A percentile compares a stretch with the other conserved stretches of the same genome.
Evolutionary conservation across 2,797 vertebrate genomes (phyloP).

Genomic region (Manis pentadactyla): DNA sequence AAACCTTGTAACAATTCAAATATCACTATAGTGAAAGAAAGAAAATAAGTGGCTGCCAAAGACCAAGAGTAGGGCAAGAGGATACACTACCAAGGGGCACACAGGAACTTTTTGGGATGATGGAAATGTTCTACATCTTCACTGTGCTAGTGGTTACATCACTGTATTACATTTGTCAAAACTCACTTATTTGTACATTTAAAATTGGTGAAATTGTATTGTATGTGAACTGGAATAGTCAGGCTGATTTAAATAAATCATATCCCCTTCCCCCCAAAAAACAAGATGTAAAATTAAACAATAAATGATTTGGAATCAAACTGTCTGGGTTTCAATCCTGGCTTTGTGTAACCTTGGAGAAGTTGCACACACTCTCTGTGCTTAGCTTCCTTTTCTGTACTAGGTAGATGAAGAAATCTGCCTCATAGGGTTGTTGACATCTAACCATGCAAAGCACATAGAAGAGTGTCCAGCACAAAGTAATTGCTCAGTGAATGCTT

Average conservation of each 20-base stretch:
- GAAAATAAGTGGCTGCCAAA: neutral
- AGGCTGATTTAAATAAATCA: neutral
- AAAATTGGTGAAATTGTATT: neutral
- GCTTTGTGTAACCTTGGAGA: neutral
- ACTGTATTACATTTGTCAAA: slow-evolving; percentile 13
- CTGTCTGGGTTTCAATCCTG: neutral
- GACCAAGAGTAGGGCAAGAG: neutral
- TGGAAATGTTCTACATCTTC: neutral
- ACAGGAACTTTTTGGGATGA: neutral
- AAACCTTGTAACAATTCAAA: neutral
- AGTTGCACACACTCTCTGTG: neutral
- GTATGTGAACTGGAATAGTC: neutral
- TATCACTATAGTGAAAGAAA: neutral
- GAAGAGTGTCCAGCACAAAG: neutral
- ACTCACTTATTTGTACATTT: neutral
- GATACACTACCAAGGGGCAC: neutral
- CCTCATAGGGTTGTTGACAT: neutral
- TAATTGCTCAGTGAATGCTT: neutral
- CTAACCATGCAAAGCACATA: neutral
- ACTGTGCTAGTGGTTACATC: neutral
- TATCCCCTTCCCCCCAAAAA: neutral
- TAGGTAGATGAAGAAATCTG: neutral
- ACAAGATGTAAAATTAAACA: neutral
- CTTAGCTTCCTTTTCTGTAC: neutral
- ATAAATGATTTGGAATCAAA: neutral